These are phyloP conservation scores for Phymanthus crucifer DNA, from an alignment of 92 coral and sea anemone genomes.

Conservation along the genomic window DNA sequence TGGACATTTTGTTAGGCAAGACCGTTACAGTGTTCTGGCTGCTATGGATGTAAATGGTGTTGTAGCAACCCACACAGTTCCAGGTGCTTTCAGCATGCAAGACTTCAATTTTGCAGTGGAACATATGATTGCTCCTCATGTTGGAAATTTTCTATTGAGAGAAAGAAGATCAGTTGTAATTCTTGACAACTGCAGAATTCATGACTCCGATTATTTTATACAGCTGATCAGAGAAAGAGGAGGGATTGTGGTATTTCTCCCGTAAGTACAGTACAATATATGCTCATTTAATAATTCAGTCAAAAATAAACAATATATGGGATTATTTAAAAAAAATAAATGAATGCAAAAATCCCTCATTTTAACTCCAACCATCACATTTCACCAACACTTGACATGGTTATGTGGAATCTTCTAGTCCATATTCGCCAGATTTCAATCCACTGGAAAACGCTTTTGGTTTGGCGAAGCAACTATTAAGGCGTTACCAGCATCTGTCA, in stretches of 20 bases:
- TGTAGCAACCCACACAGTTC: slow-evolving; percentile 36
- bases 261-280: slow-evolving; percentile 44
- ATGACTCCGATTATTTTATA: slow-evolving; percentile 37
- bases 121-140: slow-evolving; percentile 29
- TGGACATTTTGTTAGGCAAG: slow-evolving; percentile 38
- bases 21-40: slow-evolving; percentile 37
- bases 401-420: slow-evolving; percentile 35
- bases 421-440: slow-evolving; percentile 54
- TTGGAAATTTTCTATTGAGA: slow-evolving; percentile 35
- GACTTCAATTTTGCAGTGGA: slow-evolving; percentile 38
- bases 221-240: slow-evolving; percentile 31
- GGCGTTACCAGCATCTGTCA: slow-evolving; percentile 35
- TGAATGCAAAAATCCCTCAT: no score
- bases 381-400: no score
- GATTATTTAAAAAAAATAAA: no score
- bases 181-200: slow-evolving; percentile 45
- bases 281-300: no score
- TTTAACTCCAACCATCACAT: no score
- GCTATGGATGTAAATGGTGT: slow-evolving; percentile 50
- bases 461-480: slow-evolving; percentile 38
- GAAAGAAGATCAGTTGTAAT: slow-evolving; percentile 45
- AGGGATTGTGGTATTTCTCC: slow-evolving; percentile 42
- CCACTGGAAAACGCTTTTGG: slow-evolving; percentile 45
- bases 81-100: slow-evolving; percentile 22
- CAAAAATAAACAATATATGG: no score